These are phyloP conservation scores for Scaptomyza caliginosa DNA, from an alignment of 2,888 invertebrate species.

Conservation along the genomic window DNA sequence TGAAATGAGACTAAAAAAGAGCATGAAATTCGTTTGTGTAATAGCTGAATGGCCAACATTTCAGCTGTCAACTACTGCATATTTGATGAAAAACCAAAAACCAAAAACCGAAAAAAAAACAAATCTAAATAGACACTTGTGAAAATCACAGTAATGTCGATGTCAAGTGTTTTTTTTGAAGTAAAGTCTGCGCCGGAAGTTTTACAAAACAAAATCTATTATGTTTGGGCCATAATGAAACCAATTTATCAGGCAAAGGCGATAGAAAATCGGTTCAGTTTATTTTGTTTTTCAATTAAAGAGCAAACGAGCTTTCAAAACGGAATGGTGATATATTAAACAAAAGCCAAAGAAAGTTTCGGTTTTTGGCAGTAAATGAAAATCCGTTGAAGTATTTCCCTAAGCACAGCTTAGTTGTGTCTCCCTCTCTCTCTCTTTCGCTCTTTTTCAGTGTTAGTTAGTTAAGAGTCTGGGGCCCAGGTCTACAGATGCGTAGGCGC, in stretches of 20 bases:
- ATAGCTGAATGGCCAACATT: constrained; percentile 59
- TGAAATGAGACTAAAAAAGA: constrained; percentile 60
- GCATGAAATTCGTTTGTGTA: constrained; percentile 50
- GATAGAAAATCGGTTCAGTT: constrained; percentile 59
- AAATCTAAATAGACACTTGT: constrained; percentile 44
- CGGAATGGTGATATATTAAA: constrained; percentile 51
- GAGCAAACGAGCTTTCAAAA: constrained; percentile 22
- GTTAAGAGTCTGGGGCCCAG: constrained; percentile 46
- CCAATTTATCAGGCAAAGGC: constrained; percentile 67
- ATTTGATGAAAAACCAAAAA: constrained; percentile 40
- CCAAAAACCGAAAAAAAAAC: not conserved
- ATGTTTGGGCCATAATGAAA: constrained; percentile 64
- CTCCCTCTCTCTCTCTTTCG: constrained; percentile 10
- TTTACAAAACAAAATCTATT: constrained; percentile 57
- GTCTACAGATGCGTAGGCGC: constrained; percentile 69
- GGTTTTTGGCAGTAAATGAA: constrained; percentile 69
- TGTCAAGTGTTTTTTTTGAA: constrained; percentile 62
- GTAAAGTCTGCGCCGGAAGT: constrained; percentile 65
- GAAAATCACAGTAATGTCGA: constrained; percentile 38
- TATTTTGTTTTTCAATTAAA: constrained; percentile 58
- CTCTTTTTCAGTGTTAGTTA: constrained; percentile 7
- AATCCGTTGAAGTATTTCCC: constrained; percentile 78
- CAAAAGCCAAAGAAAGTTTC: constrained; percentile 69
- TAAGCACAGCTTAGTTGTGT: constrained; percentile 68
- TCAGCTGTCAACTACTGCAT: constrained; percentile 73